Evolutionary conservation across 2,888 invertebrate genomes (phyloP), one percentile per base, ranked within the genome.

Genomic region (Hirtodrosophila cameraria): DNA sequence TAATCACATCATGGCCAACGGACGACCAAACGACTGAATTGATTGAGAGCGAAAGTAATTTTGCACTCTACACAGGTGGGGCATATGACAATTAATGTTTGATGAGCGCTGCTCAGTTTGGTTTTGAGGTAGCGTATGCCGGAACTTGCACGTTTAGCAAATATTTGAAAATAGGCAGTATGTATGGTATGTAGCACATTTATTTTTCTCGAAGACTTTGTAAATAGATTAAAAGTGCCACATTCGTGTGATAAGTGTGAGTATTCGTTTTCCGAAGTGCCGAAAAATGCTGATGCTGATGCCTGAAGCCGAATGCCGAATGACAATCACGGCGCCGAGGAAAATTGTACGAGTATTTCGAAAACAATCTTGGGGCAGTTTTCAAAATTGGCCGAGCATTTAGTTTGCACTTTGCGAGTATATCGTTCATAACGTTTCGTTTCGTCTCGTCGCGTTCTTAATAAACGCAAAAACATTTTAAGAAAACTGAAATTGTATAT

Each of bases 171-270:
- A 69, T 49, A 53, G 62, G 28, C 45, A 50, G 31, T 48, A 66
- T 45, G 23, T 45, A 41, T 27, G 42, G 42, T 57, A 7, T 31
- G 31, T 41, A 41, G 11, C 16, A 7, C 13, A 36, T 48, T 48
- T n/a, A n/a, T 57, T 52, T 79, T 64, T 76, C 65, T 63, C 43
- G n/a, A 45, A 62, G 55, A n/a, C 63, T 81, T 80, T 80, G 87
- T 84, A 86, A 86, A 80, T 80, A 80, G 79, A 73, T 60, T 57
- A 36, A 69, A 77, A 84, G 74, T 69, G 59, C 48, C 78, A 16
- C 58, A 66, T 31, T 78, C 82, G 69, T 61, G 36, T 66, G 66
- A 69, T 84, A 81, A 81, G 78, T 65, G 61, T 52, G 69, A 63
- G 58, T 41, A 50, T 65, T 64, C 66, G 55, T 49, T 48, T 48